Conservation (phyloP, 2,113 vertebrate species). For the Acanthisitta chloris region DNA sequence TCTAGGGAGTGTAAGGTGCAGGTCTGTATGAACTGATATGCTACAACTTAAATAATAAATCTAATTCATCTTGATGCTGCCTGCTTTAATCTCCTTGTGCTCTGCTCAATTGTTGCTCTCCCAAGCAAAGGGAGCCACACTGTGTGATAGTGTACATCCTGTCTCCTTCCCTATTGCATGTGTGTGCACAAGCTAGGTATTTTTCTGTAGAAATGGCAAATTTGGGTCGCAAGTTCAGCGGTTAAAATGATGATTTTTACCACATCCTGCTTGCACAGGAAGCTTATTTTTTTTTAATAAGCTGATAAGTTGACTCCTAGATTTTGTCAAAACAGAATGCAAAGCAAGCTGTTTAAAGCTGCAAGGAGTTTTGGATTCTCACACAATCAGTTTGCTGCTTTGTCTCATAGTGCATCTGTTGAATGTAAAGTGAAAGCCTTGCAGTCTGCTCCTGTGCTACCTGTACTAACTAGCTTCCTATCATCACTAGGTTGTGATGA, state of each 20-base stretch:
- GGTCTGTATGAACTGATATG: neutral
- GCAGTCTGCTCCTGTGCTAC: neutral
- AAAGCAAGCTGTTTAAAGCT: neutral
- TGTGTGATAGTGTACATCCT: neutral
- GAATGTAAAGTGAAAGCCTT: neutral
- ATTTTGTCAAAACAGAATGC: conserved; percentile 8
- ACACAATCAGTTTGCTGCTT: neutral
- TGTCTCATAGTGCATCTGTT: neutral
- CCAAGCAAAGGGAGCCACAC: neutral
- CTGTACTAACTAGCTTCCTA: neutral
- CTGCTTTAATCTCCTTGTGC: neutral
- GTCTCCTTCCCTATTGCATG: neutral
- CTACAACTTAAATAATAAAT: neutral
- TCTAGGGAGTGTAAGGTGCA: neutral
- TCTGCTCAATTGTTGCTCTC: neutral
- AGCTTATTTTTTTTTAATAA: neutral
- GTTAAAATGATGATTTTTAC: neutral
- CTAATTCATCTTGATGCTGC: neutral
- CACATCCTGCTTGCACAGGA: conserved; percentile 12
- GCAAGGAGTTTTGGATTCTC: neutral
- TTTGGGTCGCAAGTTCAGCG: neutral
- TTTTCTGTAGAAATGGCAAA: neutral
- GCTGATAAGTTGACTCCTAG: neutral
- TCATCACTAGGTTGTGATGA: neutral
- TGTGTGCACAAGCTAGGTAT: neutral